Base-by-base conservation (phyloP, 2,797 vertebrate species). In the Alosa sapidissima region DNA sequence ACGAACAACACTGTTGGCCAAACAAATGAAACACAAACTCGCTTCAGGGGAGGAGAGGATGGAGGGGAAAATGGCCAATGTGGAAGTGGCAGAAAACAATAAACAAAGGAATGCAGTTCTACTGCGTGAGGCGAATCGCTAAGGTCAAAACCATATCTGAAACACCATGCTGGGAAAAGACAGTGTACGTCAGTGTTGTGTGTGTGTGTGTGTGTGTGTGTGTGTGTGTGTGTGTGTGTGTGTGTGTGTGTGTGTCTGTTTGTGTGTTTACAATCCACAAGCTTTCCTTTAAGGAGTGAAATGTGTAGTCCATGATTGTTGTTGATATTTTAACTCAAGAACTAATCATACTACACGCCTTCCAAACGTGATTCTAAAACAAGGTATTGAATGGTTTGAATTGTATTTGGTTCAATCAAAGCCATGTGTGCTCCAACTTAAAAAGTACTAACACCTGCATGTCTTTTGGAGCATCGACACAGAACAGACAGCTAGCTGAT, bases 111-210 rank as follows among this genome's bases (percentile, higher is more conserved):
- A 88, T 89, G 89, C 82, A n/a, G 87, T 89, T 90, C 81, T 87
- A 86, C 86, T 91, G 89, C 90, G 88, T 83, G 48, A 33, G 90
- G 90, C 91, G 90, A 91, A 91, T 88, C 6, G n/a, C n/a, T 65
- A 85, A 92, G 93, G 92, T 94, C 92, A 88, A 84, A 54, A 14
- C 90, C 91, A 90, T 90, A 91, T 88, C 84, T 88, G 86, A 91
- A 91, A 86, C 91, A 14, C 91, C 91, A 89, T 90, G 89, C 88
- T 81, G 87, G 75, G 87, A 82, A 88, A 78, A 14, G 58, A 81
- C 36, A 49, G 81, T 47, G 81, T 47, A 13, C 47, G 19, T 10
- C 6, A 24, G 14, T 82, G 49, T 33, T 82, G 60, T 1, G 58
- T 49, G 45, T 52, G 81, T 51, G 58, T 82, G 47, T 47, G 47